A percentile compares a stretch with the other conserved stretches of the same genome.
phyloP scores from a whole-genome alignment of 2,113 vertebrate genomes.

The Deroptyus accipitrinus region DNA sequence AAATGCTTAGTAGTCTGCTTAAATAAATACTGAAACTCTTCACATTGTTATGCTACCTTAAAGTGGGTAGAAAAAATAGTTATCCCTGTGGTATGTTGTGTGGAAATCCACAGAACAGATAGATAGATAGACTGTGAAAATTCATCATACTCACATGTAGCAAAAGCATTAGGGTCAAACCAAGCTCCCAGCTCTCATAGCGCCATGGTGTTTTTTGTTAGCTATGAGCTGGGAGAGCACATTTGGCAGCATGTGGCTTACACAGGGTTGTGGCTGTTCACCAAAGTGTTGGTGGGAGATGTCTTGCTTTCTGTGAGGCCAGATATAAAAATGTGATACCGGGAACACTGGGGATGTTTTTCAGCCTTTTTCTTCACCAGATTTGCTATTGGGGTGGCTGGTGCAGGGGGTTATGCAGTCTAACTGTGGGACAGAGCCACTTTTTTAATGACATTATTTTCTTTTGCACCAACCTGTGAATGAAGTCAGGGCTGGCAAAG shows the following conservation, averaged over 20 bases:
- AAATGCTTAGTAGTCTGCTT: not conserved
- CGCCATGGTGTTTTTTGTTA: not conserved
- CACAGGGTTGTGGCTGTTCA: not conserved
- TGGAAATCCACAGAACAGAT: not conserved
- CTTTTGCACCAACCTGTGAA: not conserved
- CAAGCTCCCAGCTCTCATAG: accelerated
- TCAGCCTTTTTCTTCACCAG: not conserved
- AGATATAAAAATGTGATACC: not conserved
- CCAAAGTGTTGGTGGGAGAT: not conserved
- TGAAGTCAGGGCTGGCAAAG: not conserved
- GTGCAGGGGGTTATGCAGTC: not conserved
- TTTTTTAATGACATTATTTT: not conserved
- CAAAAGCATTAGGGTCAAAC: not conserved
- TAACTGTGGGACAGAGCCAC: not conserved
- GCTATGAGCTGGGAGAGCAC: not conserved
- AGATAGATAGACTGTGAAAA: not conserved
- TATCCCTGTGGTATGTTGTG: not conserved
- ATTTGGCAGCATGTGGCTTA: not conserved
- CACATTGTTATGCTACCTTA: not conserved
- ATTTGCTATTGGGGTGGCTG: not conserved
- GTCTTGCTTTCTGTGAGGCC: not conserved
- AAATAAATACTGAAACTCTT: not conserved
- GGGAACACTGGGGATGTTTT: not conserved
- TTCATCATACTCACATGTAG: not conserved
- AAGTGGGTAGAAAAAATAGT: not conserved